These are phyloP conservation scores for Caenorhabditis doughertyi DNA, from an alignment of 2,888 invertebrate species.

Conservation along the genomic window DNA sequence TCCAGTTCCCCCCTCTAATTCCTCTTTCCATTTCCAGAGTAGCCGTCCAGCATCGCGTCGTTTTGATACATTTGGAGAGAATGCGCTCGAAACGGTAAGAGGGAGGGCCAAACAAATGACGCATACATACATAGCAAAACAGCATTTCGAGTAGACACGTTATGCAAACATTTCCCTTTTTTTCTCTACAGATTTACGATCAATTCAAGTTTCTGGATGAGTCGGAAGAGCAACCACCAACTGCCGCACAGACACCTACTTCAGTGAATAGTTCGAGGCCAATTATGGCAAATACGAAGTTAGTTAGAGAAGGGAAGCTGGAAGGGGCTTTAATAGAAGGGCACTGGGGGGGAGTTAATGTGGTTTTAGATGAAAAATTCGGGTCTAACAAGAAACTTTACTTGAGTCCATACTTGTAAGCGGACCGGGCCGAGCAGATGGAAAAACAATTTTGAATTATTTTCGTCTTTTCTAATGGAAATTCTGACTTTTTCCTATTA, in stretches of 20 bases:
- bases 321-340: not conserved
- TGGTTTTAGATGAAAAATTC: too few species aligned
- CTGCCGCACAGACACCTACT: slow-evolving; percentile 61
- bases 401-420: too few species aligned
- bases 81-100: slow-evolving; percentile 70
- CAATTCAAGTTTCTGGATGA: slow-evolving; percentile 72
- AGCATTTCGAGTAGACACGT: slow-evolving; percentile 10
- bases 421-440: too few species aligned
- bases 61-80: slow-evolving; percentile 71
- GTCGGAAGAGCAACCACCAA: slow-evolving; percentile 63
- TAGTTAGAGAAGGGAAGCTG: not conserved
- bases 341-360: not conserved
- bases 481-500: too few species aligned
- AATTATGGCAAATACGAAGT: slow-evolving; percentile 52
- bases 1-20: too few species aligned
- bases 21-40: slow-evolving; percentile 40
- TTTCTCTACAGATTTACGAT: slow-evolving; percentile 72
- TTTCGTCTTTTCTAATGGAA: too few species aligned
- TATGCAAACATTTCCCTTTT: too few species aligned
- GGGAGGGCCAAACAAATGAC: too few species aligned
- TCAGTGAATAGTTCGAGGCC: slow-evolving; percentile 56
- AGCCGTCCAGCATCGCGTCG: slow-evolving; percentile 54
- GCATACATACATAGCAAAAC: not conserved
- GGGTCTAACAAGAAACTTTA: too few species aligned
- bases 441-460: too few species aligned